Conservation (phyloP, 2,888 invertebrate species). For the Sycophila texana region DNA sequence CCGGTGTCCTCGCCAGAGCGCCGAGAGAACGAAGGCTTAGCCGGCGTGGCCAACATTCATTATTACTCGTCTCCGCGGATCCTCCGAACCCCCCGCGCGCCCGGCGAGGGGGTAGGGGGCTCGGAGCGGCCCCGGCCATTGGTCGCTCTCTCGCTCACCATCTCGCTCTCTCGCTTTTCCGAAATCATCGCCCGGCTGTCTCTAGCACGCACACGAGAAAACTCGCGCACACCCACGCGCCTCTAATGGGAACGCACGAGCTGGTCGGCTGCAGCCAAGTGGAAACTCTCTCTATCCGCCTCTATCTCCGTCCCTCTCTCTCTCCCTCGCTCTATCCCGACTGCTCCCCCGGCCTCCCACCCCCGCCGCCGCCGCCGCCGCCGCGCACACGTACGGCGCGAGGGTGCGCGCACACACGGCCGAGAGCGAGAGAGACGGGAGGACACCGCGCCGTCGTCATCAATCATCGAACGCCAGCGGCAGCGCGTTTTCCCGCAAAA, state of each 20-base stretch:
- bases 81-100: constrained; percentile 37
- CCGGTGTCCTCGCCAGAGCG: not conserved
- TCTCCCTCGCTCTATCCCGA: constrained; percentile 7
- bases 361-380: constrained; percentile 16
- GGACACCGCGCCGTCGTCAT: constrained; percentile 68
- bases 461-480: constrained; percentile 74
- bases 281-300: constrained; percentile 49
- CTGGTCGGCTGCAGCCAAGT: constrained; percentile 51
- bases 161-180: constrained; percentile 64
- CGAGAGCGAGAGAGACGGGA: constrained; percentile 25
- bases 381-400: not conserved
- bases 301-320: constrained; percentile 33
- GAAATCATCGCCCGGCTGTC: constrained; percentile 65
- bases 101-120: not conserved
- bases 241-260: constrained; percentile 50
- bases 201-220: constrained; percentile 42
- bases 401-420: not conserved
- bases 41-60: constrained; percentile 68
- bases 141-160: constrained; percentile 60
- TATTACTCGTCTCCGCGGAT: constrained; percentile 63
- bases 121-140: constrained; percentile 60
- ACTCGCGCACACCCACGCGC: constrained; percentile 49
- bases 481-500: constrained; percentile 70
- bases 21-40: constrained; percentile 66
- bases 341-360: constrained; percentile 32